phyloP scores from a whole-genome alignment of 2,888 invertebrate species.

The Doris montereyensis region DNA sequence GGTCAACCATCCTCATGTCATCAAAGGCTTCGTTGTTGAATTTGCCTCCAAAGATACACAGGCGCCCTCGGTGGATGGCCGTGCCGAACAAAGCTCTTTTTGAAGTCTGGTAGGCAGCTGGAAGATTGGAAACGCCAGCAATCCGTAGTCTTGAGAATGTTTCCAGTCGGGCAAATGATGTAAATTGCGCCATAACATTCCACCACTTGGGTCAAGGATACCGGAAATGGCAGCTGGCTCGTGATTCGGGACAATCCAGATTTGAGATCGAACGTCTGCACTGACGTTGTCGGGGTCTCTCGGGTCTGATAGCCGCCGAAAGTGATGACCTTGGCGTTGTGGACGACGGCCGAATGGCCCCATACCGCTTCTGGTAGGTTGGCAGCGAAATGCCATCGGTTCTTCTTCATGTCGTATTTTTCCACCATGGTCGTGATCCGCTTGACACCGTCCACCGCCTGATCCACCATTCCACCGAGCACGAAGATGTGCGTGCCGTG shows the following conservation, averaged over 20 bases:
- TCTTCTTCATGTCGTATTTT: conserved; percentile 36
- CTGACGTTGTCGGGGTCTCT: conserved; percentile 29
- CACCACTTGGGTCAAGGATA: conserved; percentile 33
- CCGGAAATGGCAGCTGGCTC: conserved; percentile 36
- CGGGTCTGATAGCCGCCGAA: conserved; percentile 41
- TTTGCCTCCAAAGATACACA: conserved; percentile 41
- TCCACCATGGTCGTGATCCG: conserved; percentile 32
- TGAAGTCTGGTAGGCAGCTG: conserved; percentile 41
- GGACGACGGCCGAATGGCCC: conserved; percentile 39
- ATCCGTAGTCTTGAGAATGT: conserved; percentile 39
- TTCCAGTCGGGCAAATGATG: conserved; percentile 41
- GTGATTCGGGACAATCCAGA: conserved; percentile 20
- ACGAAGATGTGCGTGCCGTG: conserved; percentile 31
- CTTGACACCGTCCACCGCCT: conserved; percentile 13
- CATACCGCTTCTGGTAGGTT: conserved; percentile 38
- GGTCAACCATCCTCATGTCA: conserved; percentile 41
- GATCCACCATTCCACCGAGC: conserved; percentile 39
- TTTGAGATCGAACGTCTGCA: conserved; percentile 40
- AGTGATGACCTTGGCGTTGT: conserved; percentile 27
- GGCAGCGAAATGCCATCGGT: conserved; percentile 36
- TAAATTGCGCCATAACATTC: conserved; percentile 12
- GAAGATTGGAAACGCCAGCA: conserved; percentile 32
- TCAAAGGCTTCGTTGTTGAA: conserved; percentile 37
- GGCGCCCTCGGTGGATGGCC: conserved; percentile 4
- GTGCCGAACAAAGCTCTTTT: conserved; percentile 41